Base-by-base conservation (phyloP, 2,888 invertebrate species). In the Rutpela maculata region DNA sequence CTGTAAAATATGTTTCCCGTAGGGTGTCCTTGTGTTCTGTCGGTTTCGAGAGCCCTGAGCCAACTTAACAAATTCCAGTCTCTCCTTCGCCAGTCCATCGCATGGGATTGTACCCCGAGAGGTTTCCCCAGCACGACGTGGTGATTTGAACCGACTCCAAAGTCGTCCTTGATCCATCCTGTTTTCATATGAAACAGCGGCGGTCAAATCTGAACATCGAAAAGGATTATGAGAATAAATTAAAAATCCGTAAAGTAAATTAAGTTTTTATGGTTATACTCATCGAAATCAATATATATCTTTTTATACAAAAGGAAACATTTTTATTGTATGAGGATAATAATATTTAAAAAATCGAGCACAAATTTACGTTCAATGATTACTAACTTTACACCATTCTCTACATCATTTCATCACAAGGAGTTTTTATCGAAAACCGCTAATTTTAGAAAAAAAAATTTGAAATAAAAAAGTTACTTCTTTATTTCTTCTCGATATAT, bases 1-100 rank as follows among this genome's bases (percentile, higher is more conserved):
- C 86, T 87, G 87, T 88, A 88, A 89, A 88, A 88, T 88, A 88
- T 89, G 87, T 85, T 86, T 84, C 84, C 88, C 87, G 83, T 79
- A 84, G 87, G 87, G 85, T 84, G 86, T 86, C 85, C 86, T 87
- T 86, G 87, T 87, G 86, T 87, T 86, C 84, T 86, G 87, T 86
- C 86, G 87, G 87, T 77, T 82, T 84, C 83, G 83, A 86, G 60
- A 65, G 85, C 88, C 84, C 67, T 69, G 68, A 84, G 88, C 84
- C 73, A 84, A 78, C 83, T 87, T 87, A 85, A 86, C 79, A 72
- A 87, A 88, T 88, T 88, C 88, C 87, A 86, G 84, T 85, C 86
- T 74, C 72, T 80, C 77, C 75, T 72, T 68, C 63, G 72, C 63
- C 70, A 19, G 70, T 43, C 50, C 70, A 22, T 70, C 70, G 69